Percentiles rank a stretch among this genome's conserved stretches.
phyloP scores from a whole-genome alignment of 2,888 invertebrate species.

The Scaeva pyrastri region DNA sequence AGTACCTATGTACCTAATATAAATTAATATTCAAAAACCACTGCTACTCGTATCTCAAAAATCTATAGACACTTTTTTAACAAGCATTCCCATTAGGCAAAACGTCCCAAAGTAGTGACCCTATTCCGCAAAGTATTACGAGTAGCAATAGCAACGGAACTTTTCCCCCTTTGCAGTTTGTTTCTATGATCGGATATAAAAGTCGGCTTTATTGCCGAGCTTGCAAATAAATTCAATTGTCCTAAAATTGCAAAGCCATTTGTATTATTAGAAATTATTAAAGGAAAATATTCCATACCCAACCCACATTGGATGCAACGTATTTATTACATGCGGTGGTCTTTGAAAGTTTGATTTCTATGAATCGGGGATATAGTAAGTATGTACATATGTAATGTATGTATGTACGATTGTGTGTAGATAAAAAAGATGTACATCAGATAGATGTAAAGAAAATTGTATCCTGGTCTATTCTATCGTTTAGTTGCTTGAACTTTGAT shows the following conservation, averaged over 20 bases:
- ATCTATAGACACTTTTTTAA: conserved; percentile 3
- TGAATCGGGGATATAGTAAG: not conserved
- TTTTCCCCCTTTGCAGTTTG: not conserved
- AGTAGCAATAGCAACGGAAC: not conserved
- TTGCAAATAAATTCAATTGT: conserved; percentile 39
- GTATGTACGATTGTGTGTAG: not conserved
- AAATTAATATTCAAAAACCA: conserved; percentile 14
- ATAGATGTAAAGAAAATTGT: conserved; percentile 45
- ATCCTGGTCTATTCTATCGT: conserved; percentile 65
- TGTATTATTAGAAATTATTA: conserved; percentile 42
- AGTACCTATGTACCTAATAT: too few species aligned
- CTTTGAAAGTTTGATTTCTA: conserved; percentile 14
- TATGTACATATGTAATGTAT: too few species aligned
- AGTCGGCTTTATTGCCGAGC: conserved; percentile 11
- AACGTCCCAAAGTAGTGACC: conserved; percentile 7
- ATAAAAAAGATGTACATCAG: conserved; percentile 9
- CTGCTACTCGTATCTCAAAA: not conserved
- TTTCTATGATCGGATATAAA: not conserved
- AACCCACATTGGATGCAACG: not conserved
- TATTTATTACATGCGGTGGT: conserved; percentile 24
- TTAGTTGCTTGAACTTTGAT: conserved; percentile 75
- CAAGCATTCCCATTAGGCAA: conserved; percentile 4
- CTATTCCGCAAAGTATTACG: not conserved
- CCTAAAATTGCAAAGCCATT: conserved; percentile 30
- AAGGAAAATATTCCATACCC: conserved; percentile 14